Conservation (phyloP, 2,113 vertebrate species). For the Phalacrocorax pelagicus region DNA sequence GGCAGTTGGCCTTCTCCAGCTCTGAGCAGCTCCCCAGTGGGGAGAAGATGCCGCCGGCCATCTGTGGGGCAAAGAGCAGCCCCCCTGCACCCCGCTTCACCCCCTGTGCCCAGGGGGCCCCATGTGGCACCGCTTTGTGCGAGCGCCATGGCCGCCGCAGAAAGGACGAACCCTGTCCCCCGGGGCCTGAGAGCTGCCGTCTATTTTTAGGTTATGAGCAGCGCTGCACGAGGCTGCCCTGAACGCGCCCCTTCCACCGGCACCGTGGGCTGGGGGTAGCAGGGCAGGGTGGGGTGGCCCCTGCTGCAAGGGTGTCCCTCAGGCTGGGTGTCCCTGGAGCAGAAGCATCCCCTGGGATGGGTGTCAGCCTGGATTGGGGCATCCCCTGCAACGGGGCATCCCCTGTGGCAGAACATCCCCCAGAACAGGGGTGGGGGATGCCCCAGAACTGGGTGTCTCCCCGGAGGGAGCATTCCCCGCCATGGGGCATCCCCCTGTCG, state of each 20-base stretch:
- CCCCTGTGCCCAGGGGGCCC: not conserved
- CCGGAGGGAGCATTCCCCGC: not conserved
- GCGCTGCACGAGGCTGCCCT: not conserved
- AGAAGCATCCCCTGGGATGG: not conserved
- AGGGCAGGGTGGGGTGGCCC: too few species aligned
- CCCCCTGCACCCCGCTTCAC: not conserved
- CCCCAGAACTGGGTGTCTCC: not conserved
- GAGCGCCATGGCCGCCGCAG: accelerated
- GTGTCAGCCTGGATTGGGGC: not conserved
- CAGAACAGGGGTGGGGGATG: not conserved
- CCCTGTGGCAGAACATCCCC: not conserved
- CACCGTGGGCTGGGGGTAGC: not conserved
- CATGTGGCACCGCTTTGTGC: accelerated
- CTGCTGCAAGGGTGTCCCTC: accelerated
- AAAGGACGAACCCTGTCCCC: not conserved
- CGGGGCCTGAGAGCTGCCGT: accelerated
- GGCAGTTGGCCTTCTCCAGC: conserved; percentile 79
- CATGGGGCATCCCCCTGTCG: not conserved
- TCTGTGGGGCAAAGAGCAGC: conserved; percentile 43
- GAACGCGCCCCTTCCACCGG: accelerated
- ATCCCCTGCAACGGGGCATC: too few species aligned
- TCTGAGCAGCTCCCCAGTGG: conserved; percentile 74
- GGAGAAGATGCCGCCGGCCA: conserved; percentile 86
- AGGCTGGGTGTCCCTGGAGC: accelerated
- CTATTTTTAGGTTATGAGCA: conserved; percentile 59